Evolutionary conservation across 1,140 invertebrate species (phyloP).

Genomic region (Lepidurus packardi): DNA sequence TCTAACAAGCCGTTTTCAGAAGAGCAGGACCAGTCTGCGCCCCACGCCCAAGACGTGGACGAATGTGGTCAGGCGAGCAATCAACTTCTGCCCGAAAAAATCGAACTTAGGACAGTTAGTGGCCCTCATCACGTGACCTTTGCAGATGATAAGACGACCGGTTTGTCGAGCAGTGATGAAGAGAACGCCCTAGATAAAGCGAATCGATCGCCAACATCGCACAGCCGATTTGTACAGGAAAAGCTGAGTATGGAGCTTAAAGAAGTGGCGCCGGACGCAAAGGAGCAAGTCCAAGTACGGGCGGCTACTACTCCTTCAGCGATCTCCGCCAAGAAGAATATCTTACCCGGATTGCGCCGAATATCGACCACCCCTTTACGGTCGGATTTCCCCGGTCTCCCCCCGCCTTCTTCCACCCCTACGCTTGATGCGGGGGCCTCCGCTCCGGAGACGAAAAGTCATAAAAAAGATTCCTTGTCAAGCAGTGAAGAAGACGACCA

Average conservation of each 20-base stretch:
- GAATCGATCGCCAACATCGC: not conserved
- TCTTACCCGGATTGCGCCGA: conserved; percentile 28
- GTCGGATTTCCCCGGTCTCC: not conserved
- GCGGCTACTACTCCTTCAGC: not conserved
- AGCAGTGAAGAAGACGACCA: conserved; percentile 8
- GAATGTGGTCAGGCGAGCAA: not conserved
- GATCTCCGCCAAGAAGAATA: not conserved
- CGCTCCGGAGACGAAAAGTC: not conserved
- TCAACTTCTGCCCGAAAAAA: not conserved
- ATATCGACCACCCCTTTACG: conserved; percentile 31
- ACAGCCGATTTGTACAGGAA: not conserved
- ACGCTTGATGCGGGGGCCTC: not conserved
- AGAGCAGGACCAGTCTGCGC: not conserved
- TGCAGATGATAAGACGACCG: not conserved
- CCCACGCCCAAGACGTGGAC: not conserved
- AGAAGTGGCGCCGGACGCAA: not conserved
- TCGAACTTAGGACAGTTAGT: conserved; percentile 1
- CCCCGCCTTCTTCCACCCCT: not conserved
- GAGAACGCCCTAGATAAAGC: not conserved
- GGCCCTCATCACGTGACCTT: conserved; percentile 7
- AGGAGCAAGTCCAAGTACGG: not conserved
- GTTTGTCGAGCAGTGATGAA: not conserved
- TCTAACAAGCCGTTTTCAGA: not conserved
- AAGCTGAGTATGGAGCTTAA: not conserved
- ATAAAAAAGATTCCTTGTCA: conserved; percentile 3